Percentiles rank a stretch among this genome's conserved stretches.
Evolutionary conservation across 2,888 invertebrate species (phyloP).

Genomic region (Lasioglossum leucozonium): DNA sequence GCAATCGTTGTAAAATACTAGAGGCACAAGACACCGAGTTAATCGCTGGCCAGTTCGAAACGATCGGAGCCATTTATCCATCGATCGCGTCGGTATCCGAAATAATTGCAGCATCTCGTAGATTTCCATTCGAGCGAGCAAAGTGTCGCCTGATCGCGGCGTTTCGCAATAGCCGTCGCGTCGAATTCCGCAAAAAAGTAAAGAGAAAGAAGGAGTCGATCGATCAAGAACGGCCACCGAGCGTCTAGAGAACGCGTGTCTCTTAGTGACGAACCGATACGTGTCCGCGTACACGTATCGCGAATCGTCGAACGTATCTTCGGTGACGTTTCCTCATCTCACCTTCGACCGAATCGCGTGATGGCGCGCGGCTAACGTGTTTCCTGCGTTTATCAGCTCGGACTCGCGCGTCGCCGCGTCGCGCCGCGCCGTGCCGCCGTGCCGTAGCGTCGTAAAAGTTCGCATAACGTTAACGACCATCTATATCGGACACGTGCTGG

Average conservation of each 20-base stretch:
- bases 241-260: neutral
- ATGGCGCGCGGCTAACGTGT: constrained; percentile 29
- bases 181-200: neutral
- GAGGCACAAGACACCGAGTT: neutral
- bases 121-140: neutral
- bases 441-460: constrained; percentile 41
- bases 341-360: constrained; percentile 66
- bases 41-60: neutral
- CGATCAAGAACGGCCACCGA: neutral
- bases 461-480: constrained; percentile 38
- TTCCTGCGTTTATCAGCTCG: constrained; percentile 45
- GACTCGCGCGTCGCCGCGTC: neutral
- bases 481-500: constrained; percentile 42
- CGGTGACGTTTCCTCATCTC: constrained; percentile 53
- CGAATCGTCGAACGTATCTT: constrained; percentile 22
- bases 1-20: neutral
- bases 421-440: neutral
- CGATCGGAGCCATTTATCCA: neutral
- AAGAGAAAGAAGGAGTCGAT: neutral
- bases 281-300: constrained; percentile 47
- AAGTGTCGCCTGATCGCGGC: neutral
- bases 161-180: neutral
- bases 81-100: neutral
- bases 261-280: constrained; percentile 24
- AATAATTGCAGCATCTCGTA: constrained; percentile 18